phyloP scores from a whole-genome alignment of 2,113 vertebrate species.

The Saguinus imperator region DNA sequence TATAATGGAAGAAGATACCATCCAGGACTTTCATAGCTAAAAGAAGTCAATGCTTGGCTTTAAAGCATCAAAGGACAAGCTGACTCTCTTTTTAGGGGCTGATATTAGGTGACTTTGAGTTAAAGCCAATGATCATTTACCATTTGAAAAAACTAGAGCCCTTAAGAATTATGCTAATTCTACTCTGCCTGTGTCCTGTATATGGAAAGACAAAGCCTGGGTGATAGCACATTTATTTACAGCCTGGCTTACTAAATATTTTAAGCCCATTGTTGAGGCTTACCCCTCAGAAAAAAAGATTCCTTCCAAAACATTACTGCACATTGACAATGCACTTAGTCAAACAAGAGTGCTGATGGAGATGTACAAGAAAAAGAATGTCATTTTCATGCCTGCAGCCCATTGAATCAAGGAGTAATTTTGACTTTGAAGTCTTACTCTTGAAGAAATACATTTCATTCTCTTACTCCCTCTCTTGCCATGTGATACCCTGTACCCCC shows the following conservation, averaged over 20 bases:
- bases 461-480: too few species aligned
- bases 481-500: too few species aligned
- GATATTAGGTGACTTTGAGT: neutral
- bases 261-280: neutral
- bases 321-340: neutral
- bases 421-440: neutral
- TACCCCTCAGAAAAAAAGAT: neutral
- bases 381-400: neutral
- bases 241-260: neutral
- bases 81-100: neutral
- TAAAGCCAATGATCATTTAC: neutral
- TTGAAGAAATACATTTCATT: neutral
- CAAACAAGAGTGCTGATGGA: neutral
- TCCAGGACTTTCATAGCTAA: neutral
- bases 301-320: neutral
- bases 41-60: neutral
- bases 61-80: neutral
- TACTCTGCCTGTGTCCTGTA: neutral
- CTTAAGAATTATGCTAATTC: neutral
- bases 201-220: neutral
- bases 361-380: neutral
- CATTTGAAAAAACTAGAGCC: neutral
- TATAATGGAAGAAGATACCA: neutral
- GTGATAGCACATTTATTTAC: neutral
- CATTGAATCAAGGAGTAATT: neutral